Percentiles rank a stretch among this genome's conserved stretches.
Conservation (phyloP, 1,140 invertebrate genomes). For the Stegodyphus mimosarum region DNA sequence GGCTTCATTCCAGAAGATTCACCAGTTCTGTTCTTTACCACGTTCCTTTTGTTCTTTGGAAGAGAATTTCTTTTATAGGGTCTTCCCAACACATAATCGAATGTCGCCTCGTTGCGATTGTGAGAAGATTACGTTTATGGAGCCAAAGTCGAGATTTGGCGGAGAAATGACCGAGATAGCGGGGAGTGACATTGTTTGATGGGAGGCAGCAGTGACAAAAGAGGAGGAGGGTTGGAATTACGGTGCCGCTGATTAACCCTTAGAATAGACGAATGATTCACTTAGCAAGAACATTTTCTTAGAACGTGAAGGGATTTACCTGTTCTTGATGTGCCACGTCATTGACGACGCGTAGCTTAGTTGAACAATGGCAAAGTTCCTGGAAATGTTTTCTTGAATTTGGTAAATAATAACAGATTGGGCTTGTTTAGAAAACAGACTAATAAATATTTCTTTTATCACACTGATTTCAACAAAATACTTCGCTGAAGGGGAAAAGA, state of each 20-base stretch:
- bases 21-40: not conserved
- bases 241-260: no score
- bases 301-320: not conserved
- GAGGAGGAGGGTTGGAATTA: no score
- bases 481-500: no score
- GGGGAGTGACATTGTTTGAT: not conserved
- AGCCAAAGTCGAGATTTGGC: not conserved
- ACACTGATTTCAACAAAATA: no score
- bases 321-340: not conserved
- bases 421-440: no score
- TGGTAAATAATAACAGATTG: no score
- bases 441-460: no score
- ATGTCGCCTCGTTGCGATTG: constrained; percentile 7
- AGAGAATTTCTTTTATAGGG: not conserved
- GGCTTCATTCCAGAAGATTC: not conserved
- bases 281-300: not conserved
- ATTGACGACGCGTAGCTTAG: no score
- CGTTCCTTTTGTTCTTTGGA: constrained; percentile 17
- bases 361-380: no score
- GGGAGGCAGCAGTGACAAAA: not conserved
- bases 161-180: not conserved
- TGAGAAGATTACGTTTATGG: constrained; percentile 5
- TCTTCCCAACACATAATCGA: constrained; percentile 5
- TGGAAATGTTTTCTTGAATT: no score
- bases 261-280: not conserved